Base-by-base conservation (phyloP, 1,140 invertebrate genomes). In the Propsilocerus akamusi region DNA sequence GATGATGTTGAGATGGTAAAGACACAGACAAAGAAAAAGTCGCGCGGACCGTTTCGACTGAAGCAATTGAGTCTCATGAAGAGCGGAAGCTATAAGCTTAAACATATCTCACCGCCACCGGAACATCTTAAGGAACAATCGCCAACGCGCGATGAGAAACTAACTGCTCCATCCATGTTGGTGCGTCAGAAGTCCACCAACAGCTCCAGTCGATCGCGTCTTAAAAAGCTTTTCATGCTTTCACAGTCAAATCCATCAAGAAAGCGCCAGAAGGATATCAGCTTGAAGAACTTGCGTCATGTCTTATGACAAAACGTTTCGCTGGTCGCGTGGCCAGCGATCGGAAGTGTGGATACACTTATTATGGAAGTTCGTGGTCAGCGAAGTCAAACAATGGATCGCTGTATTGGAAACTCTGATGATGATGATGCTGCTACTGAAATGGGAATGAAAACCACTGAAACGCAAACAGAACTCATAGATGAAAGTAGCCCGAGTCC, bases 281-380 rank as follows among this genome's bases (percentile, higher is more conserved):
- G 34, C 17, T 41, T 41, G 17, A 41, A 20, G 22, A 41, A 41
- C 22, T 17, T 41, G 14, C 34, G 34, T 14, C 34, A 41, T 41
- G 34, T 41, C 22, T 41, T 41, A 41, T 41, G 34, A 41, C 34
- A 41, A 41, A 41, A 41, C 34, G 34, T 20, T 10, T 41, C 34
- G 34, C 34, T 41, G 34, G 34, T 17, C 34, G 22, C 22, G 34
- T 41, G 34, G 34, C 34, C 34, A 41, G 34, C 34, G 14, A 20
- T 41, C 12, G 34, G 34, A 7, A 17, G 22, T 17, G 34, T 41
- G 4, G 34, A 41, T n/a, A 1, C 34, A 41, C 8, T 5, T 41
- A 17, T 3, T 41, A 41, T 41, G 17, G 34, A 20, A 41, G 4
- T 17, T 41, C 12, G 34, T 17, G 34, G 34, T 20, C 12, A 17